phyloP scores from a whole-genome alignment of 2,113 vertebrate genomes.

The Chloebia gouldiae region DNA sequence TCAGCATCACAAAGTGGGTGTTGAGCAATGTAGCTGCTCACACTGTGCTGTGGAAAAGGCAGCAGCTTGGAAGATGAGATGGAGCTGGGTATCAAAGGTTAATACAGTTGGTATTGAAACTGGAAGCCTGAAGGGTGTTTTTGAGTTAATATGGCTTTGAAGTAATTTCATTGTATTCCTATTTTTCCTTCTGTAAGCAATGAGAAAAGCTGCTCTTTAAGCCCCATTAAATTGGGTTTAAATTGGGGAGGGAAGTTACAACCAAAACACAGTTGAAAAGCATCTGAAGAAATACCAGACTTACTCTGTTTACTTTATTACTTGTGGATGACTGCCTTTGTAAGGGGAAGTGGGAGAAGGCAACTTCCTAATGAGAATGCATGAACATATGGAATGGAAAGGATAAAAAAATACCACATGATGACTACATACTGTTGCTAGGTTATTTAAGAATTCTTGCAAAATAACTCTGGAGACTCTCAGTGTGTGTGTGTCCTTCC shows the following conservation, averaged over 20 bases:
- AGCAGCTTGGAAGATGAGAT: not conserved
- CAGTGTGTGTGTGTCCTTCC: not conserved
- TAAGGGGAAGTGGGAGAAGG: not conserved
- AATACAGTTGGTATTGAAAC: not conserved
- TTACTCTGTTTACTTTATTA: not conserved
- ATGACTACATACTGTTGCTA: not conserved
- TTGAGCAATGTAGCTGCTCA: not conserved
- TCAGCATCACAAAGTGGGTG: not conserved
- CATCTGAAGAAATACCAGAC: not conserved
- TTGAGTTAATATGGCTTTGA: constrained; percentile 15
- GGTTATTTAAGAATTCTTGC: not conserved
- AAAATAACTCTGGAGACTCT: not conserved
- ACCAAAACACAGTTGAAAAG: constrained; percentile 2
- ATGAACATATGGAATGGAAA: not conserved
- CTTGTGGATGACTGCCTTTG: not conserved
- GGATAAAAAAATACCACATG: not conserved
- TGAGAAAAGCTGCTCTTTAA: not conserved
- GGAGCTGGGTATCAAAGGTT: not conserved
- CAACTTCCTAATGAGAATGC: not conserved
- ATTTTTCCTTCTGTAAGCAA: not conserved
- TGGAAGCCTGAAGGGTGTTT: not conserved
- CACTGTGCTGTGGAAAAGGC: not conserved
- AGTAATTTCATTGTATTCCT: constrained; percentile 11
- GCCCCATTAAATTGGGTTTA: not conserved
- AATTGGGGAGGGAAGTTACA: not conserved